Base-by-base conservation (phyloP, 92 coral and sea anemone genomes). In the Metridium senile region DNA sequence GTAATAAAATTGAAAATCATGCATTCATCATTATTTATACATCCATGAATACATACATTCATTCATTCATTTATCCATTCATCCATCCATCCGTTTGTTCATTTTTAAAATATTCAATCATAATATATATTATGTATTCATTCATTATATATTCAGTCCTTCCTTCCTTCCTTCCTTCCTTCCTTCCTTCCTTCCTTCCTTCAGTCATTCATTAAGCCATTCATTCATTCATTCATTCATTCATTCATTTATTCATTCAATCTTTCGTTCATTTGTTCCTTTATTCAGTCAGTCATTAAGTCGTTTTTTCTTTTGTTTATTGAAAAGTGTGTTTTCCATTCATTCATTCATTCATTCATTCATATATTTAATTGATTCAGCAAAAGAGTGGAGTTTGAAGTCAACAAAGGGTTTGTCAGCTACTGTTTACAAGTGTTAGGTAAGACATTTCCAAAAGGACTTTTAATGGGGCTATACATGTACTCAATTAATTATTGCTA, bases 371-470 rank as follows among this genome's bases (percentile, higher is more conserved):
- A n/a, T n/a, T n/a, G n/a, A n/a, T n/a, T n/a, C 69, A 94, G 98
- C 31, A 66, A 79, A 6, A 74, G 79, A 2, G 87, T 82, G 32
- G 97, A 86, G 78, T 94, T 94, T 78, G 94, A 94, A 69, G 79
- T 91, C 65, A 82, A 85, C 33, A 75, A 83, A 29, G 68, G 82
- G 33, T 94, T 94, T 59, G 70, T 80, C 28, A 84, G 80, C 26
- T 94, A 88, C 76, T 91, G 92, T 79, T 66, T 87, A 19, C 88
- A 71, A 16, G 77, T 74, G 62, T 65, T 94, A 70, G 92, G 98
- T 91, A 68, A 88, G 93, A n/a, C n/a, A n/a, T n/a, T n/a, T n/a
- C n/a, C n/a, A n/a, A n/a, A n/a, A n/a, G n/a, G n/a, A n/a, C n/a
- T n/a, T n/a, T n/a, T n/a, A n/a, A n/a, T n/a, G n/a, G n/a, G n/a